These are phyloP conservation scores for Phragmatobia fuliginosa DNA, from an alignment of 2,888 invertebrate genomes.

Conservation along the genomic window DNA sequence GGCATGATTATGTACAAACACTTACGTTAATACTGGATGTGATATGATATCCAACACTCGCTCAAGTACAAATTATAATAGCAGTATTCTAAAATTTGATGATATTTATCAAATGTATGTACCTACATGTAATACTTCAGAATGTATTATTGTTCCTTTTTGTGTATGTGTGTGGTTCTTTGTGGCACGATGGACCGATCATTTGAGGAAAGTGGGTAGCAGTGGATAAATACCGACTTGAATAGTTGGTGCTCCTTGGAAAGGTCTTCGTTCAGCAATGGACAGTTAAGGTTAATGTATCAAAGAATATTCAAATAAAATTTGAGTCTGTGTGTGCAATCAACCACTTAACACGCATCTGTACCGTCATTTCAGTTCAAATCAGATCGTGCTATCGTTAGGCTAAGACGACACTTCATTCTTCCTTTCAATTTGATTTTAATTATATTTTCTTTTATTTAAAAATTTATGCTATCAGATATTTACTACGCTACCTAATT, in stretches of 20 bases:
- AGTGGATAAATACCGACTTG: too few species aligned
- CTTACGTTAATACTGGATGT: conserved; percentile 26
- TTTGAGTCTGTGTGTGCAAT: too few species aligned
- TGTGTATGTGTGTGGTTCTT: not conserved
- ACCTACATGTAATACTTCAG: not conserved
- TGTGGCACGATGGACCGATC: not conserved
- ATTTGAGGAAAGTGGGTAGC: too few species aligned
- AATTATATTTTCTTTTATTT: not conserved
- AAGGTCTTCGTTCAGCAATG: too few species aligned
- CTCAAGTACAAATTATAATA: not conserved
- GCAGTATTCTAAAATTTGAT: not conserved
- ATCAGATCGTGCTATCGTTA: too few species aligned
- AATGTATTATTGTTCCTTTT: not conserved
- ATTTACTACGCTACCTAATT: not conserved
- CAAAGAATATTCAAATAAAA: too few species aligned
- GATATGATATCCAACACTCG: not conserved
- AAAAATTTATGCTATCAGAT: too few species aligned
- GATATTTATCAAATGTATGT: not conserved
- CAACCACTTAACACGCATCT: too few species aligned
- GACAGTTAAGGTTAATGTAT: too few species aligned
- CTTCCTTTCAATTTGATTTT: not conserved
- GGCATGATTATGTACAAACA: conserved; percentile 56
- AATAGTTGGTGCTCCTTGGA: too few species aligned
- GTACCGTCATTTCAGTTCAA: too few species aligned
- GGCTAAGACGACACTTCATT: not conserved